Base-by-base conservation (phyloP, 2,113 vertebrate genomes). In the Dissostichus mawsoni region DNA sequence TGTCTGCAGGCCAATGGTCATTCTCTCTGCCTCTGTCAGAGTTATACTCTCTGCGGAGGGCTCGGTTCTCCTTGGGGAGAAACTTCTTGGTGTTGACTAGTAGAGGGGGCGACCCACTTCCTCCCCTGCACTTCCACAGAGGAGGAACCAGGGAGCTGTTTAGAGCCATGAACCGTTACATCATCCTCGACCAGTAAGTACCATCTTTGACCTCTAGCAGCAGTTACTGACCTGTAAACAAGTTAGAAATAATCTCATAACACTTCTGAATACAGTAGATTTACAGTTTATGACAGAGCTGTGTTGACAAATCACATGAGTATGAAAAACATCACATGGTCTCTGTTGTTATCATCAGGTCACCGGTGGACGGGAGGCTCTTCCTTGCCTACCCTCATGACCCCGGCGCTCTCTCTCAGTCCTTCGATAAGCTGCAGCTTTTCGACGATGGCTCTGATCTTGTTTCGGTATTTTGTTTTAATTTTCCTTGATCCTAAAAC, bases 31-130 rank as follows among this genome's bases (percentile, higher is more conserved):
- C 96, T 12, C 94, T 98, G 11, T 96, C 96, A 0, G 97, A 98
- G 82, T 94, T 98, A 1, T 97, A 97, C 87, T 98, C 96, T 8
- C 96, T 98, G 17, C 95, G 96, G 41, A 94, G 96, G 29, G 95
- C 96, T 51, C 96, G 97, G 41, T 97, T 96, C 6, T 96, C 97
- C n/a, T 84, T 98, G 83, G 95, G 96, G 57, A 95, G 95, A 76
- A 97, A 97, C 80, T 98, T 97, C 89, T 88, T 98, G 62, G 96
- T 98, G 53, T 83, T 98, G 89, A 96, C 96, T 29, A 97, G 96
- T 45, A 92, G 96, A 71, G 96, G 96, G 0, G 96, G 97, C 0
- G 94, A 96, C 92, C 96, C 97, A 3, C 91, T 97, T 51, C 97
- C 97, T 0, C 94, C 97, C 0, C 94, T 98, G 58, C 97, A 98